Evolutionary conservation across 2,113 vertebrate species (phyloP), one percentile per base, ranked within the genome.

Genomic region (Tenrec ecaudatus): DNA sequence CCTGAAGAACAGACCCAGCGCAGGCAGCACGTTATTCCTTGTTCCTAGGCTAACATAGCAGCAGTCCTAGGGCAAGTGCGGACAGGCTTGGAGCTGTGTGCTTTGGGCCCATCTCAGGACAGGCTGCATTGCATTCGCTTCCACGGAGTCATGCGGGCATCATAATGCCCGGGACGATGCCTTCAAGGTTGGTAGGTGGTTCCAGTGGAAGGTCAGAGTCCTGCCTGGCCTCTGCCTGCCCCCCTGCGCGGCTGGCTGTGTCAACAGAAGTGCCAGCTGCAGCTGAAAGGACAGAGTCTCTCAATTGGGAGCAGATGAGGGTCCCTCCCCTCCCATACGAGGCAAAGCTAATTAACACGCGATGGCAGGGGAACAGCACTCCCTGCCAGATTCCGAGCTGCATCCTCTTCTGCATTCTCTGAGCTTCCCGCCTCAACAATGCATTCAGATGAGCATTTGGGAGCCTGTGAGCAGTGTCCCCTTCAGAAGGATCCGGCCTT

Each of bases 251-350:
- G 25, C 69, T 91, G 64, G 76, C 64, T 71, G 89, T 96, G 93
- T 96, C 95, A 95, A n/a, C 2, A 78, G 93, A 96, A 92, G 84
- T 80, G 86, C 96, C 96, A 97, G 94, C 94, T 97, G 95, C 93
- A 86, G 71, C 82, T 83, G 58, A 40, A 90, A 96, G 92, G 87
- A 69, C 0, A 2, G 82, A 86, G 95, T 93, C 64, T 95, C 94
- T 88, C 66, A 80, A 92, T 0, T 47, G 60, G 95, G 95, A 94
- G 94, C 93, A 66, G 88, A 7, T 64, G 53, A 19, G 68, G n/a
- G 86, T 80, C 82, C 15, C 10, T 90, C 96, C 96, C 94, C 94
- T 96, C 88, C 90, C 66, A 90, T 95, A 92, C 16, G 60, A 96
- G 95, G 90, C 86, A 95, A 97, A 91, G 89, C 66, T 97, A 96